Evolutionary conservation across 1,140 invertebrate species (phyloP).

Genomic region (Mercenaria mercenaria): DNA sequence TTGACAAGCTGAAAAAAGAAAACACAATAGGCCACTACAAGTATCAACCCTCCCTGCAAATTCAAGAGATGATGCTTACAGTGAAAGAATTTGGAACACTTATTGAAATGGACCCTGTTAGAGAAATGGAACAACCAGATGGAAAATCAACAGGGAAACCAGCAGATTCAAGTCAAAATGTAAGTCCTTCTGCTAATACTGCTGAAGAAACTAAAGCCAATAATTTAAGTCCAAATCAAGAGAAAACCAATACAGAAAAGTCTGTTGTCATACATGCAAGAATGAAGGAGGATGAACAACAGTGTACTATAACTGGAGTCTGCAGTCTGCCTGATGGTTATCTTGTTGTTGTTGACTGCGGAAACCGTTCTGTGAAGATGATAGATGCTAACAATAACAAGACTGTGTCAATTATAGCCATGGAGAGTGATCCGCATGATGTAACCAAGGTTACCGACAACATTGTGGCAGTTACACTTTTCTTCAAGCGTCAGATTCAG

Average conservation of each 20-base stretch:
- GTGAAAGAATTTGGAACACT: background rate
- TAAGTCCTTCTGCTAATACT: background rate
- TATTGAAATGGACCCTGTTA: no score
- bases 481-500: background rate
- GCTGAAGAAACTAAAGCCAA: background rate
- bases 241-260: background rate
- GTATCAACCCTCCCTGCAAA: background rate
- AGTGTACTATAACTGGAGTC: background rate
- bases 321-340: background rate
- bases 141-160: background rate
- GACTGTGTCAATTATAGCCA: background rate
- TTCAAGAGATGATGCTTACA: background rate
- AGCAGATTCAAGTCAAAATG: background rate
- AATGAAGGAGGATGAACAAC: background rate
- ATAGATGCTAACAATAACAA: background rate
- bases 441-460: conserved; percentile 3
- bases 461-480: background rate
- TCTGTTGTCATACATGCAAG: background rate
- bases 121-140: no score
- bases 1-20: background rate
- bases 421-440: background rate
- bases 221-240: background rate
- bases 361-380: background rate
- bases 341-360: background rate
- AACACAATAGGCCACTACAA: background rate